A percentile compares a stretch with the other conserved stretches of the same genome.
These are phyloP conservation scores for Drosophila busckii DNA, from an alignment of 1,140 invertebrate genomes.

Conservation along the genomic window DNA sequence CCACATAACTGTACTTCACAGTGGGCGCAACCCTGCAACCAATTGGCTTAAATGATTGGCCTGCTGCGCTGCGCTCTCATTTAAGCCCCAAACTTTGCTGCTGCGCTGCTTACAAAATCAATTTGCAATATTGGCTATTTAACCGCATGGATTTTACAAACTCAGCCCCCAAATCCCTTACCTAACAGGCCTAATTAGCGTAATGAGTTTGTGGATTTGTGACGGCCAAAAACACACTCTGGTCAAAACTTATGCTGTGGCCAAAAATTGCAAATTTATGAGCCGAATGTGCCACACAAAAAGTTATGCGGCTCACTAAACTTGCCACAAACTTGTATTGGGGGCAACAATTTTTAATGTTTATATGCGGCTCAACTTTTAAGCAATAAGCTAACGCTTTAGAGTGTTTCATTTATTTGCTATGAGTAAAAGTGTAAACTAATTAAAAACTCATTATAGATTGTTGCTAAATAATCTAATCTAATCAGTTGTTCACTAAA, in stretches of 20 bases:
- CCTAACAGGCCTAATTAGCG: conserved; percentile 49
- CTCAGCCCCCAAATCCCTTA: not conserved
- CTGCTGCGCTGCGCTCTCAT: conserved; percentile 24
- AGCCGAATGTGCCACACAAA: conserved; percentile 41
- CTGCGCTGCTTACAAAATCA: conserved; percentile 37
- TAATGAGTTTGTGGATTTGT: conserved; percentile 68
- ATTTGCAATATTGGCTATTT: conserved; percentile 53
- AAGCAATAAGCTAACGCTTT: too few relatives aligned
- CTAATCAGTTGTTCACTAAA: not conserved
- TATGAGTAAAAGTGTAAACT: too few relatives aligned
- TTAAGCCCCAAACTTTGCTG: conserved; percentile 14
- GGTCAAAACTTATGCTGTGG: conserved; percentile 60
- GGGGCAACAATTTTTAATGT: not conserved
- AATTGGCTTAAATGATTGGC: conserved; percentile 60
- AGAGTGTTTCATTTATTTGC: too few relatives aligned
- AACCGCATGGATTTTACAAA: conserved; percentile 39
- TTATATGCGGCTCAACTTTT: conserved; percentile 32
- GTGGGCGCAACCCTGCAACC: not conserved
- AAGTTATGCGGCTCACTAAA: conserved; percentile 42
- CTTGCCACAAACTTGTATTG: conserved; percentile 8
- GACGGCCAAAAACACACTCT: too few relatives aligned
- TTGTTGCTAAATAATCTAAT: too few relatives aligned
- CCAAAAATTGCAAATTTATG: conserved; percentile 65
- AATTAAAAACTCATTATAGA: too few relatives aligned
- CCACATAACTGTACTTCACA: too few relatives aligned